A percentile compares a stretch with the other conserved stretches of the same genome.
These are phyloP conservation scores for Denticeps clupeoides DNA, from an alignment of 2,797 vertebrate species.

Conservation along the genomic window DNA sequence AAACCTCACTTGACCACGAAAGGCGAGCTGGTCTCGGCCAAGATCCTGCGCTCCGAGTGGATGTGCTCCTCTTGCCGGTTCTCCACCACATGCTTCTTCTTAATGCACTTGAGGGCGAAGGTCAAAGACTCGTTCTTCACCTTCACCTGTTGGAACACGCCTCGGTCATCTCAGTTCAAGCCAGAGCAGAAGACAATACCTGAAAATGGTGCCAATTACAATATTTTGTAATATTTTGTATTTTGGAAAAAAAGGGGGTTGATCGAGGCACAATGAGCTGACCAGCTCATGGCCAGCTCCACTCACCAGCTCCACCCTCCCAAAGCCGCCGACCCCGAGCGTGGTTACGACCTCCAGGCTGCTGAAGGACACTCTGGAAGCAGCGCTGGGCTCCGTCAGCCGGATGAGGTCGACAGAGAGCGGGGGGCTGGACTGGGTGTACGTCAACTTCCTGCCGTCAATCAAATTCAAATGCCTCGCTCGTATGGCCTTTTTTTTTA, in stretches of 20 bases:
- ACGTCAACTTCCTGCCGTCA: slow-evolving; percentile 42
- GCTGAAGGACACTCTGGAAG: slow-evolving; percentile 69
- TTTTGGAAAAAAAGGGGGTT: too few species aligned
- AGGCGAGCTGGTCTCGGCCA: slow-evolving; percentile 72
- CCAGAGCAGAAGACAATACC: neutral
- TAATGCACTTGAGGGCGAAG: slow-evolving; percentile 87
- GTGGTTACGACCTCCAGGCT: slow-evolving; percentile 79
- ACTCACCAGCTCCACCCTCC: slow-evolving; percentile 88
- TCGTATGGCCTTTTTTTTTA: too few species aligned
- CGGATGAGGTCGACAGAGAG: slow-evolving; percentile 70
- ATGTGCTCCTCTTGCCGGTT: slow-evolving; percentile 86
- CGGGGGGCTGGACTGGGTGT: slow-evolving; percentile 57
- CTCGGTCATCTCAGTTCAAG: neutral
- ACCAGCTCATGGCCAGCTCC: neutral
- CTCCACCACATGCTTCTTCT: slow-evolving; percentile 84
- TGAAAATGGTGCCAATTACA: neutral
- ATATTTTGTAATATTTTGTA: neutral
- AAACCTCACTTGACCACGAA: slow-evolving; percentile 79
- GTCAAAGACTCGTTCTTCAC: slow-evolving; percentile 70
- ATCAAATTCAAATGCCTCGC: too few species aligned
- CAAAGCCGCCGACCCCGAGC: slow-evolving; percentile 85
- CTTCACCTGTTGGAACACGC: slow-evolving; percentile 65
- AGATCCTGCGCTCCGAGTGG: slow-evolving; percentile 83
- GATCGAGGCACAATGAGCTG: too few species aligned
- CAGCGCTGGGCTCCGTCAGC: slow-evolving; percentile 65